Conservation (phyloP, 2,113 vertebrate genomes). For the Nansenia antarctica region DNA sequence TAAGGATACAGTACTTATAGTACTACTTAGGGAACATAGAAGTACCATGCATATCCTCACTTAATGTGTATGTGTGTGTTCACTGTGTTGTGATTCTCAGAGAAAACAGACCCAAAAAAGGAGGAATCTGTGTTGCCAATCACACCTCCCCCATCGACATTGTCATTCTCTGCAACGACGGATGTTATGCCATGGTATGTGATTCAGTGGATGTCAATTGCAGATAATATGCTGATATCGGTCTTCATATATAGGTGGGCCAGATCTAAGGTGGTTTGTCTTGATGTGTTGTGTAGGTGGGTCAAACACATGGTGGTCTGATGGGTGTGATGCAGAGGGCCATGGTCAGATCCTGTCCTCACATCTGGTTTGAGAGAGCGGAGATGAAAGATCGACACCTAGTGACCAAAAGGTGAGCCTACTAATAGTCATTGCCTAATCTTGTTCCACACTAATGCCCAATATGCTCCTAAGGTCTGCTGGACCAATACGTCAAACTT, state of each 20-base stretch:
- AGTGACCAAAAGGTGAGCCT: conserved; percentile 87
- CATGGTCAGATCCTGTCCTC: conserved; percentile 92
- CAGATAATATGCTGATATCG: no score
- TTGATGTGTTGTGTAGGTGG: conserved; percentile 78
- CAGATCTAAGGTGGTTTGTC: neutral
- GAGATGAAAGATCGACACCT: conserved; percentile 96
- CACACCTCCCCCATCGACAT: conserved; percentile 95
- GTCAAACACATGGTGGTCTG: conserved; percentile 91
- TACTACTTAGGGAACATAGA: no score
- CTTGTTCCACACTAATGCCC: no score
- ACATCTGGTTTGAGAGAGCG: conserved; percentile 96
- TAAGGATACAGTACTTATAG: no score
- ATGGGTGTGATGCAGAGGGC: conserved; percentile 94
- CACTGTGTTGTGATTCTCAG: conserved; percentile 64
- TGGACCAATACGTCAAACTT: no score
- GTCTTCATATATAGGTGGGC: neutral
- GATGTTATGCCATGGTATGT: conserved; percentile 95
- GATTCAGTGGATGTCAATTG: no score
- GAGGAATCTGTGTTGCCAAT: conserved; percentile 97
- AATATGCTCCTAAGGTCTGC: no score
- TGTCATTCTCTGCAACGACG: conserved; percentile 92
- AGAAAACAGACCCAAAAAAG: conserved; percentile 90
- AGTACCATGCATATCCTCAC: neutral
- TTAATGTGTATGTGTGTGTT: neutral
- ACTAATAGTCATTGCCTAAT: no score